These are phyloP conservation scores for Drosophila koepferae DNA, from an alignment of 2,888 invertebrate species.

Conservation along the genomic window DNA sequence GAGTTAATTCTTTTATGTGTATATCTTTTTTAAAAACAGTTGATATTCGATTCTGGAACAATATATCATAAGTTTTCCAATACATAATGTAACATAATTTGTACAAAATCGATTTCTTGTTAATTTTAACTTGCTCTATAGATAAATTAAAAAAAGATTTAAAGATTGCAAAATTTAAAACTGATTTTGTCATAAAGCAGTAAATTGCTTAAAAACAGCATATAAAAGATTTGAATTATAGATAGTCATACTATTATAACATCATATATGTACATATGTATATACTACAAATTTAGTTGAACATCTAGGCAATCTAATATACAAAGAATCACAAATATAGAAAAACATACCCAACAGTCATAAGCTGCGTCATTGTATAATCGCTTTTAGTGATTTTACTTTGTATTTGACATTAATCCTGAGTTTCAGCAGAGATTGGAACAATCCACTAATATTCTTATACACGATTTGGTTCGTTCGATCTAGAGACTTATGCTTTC, in stretches of 20 bases:
- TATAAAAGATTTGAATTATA: neutral
- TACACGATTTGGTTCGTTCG: slow-evolving; percentile 9
- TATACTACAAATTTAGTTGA: neutral
- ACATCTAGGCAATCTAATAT: neutral
- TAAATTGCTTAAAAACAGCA: neutral
- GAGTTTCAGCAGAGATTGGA: slow-evolving; percentile 16
- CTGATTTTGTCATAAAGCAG: neutral
- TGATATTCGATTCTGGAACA: too few relatives aligned
- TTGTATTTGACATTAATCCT: slow-evolving; percentile 27
- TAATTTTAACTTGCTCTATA: too few relatives aligned
- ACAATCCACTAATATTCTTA: slow-evolving; percentile 6
- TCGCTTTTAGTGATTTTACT: slow-evolving; percentile 70
- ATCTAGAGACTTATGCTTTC: slow-evolving; percentile 36
- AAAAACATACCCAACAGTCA: slow-evolving; percentile 19
- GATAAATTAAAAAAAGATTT: too few relatives aligned
- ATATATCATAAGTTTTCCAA: too few relatives aligned
- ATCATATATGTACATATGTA: too few relatives aligned
- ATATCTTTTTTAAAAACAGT: too few relatives aligned
- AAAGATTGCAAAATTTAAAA: neutral
- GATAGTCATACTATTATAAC: neutral
- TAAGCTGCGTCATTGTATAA: slow-evolving; percentile 57
- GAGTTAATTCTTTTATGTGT: too few relatives aligned
- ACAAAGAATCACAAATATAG: neutral
- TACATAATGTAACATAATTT: too few relatives aligned
- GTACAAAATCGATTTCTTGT: too few relatives aligned